Base-by-base conservation (phyloP, 2,797 vertebrate species). In the Peromyscus attwateri region DNA sequence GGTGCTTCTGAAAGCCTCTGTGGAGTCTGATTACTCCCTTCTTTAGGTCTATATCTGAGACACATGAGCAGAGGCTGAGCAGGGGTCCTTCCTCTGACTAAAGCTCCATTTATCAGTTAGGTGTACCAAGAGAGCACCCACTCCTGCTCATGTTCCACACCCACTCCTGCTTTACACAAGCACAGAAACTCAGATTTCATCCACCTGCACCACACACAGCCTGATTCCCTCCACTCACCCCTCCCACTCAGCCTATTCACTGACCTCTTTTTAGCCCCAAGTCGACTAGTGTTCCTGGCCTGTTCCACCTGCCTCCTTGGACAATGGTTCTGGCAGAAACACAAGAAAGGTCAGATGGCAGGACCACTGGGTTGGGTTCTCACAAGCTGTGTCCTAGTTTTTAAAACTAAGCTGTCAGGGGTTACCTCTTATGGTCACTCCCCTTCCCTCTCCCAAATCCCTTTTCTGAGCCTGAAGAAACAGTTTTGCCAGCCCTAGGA, bases 401-500 rank as follows among this genome's bases (percentile, higher is more conserved):
- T 95, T 81, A 70, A 76, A 66, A 40, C 19, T 91, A 79, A 90
- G 14, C 91, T 82, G 43, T 94, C 90, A 95, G 52, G 77, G 85
- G 70, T 83, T 81, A 73, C 77, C 19, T 92, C 84, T 2, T 66
- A 17, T 89, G 27, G 62, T 66, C 83, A 85, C 29, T 4, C 7
- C 80, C 23, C 79, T 77, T 73, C 64, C n/a, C 55, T 90, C 43
- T 85, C 77, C 76, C 14, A 75, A 64, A 87, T 90, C 64, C 34
- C 80, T 66, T 96, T 91, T 97, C 73, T 95, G 91, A 96, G 49
- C 76, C 49, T 95, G 83, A 92, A 97, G 93, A 96, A 95, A 94
- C 70, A 77, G 52, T 84, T 66, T 68, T 76, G 76, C 92, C 80
- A 96, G 55, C 62, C 89, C 85, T 89, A 87, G 29, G 94, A 93